Percentiles rank a stretch among this genome's conserved stretches.
Evolutionary conservation across 2,113 vertebrate genomes (phyloP).

Genomic region (Micromys minutus): DNA sequence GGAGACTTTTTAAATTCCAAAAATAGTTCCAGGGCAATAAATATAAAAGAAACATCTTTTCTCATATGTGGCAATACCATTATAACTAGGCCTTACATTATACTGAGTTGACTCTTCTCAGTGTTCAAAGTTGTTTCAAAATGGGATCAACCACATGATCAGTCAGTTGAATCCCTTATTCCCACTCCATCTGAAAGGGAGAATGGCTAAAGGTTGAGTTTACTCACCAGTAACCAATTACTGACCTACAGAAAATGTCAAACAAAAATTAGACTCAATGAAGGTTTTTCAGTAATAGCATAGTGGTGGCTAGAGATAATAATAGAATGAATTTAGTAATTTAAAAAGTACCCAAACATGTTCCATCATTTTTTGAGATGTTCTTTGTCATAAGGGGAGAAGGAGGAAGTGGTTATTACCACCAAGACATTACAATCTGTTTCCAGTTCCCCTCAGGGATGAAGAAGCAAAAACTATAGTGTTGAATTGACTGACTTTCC

Average conservation of each 20-base stretch:
- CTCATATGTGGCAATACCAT: not conserved
- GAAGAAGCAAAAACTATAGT: not conserved
- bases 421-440: not conserved
- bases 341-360: not conserved
- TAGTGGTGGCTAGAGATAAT: not conserved
- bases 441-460: conserved; percentile 41
- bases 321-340: not conserved
- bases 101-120: not conserved
- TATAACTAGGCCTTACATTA: not conserved
- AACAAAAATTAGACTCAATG: too few relatives aligned
- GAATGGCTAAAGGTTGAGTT: not conserved
- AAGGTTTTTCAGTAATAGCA: not conserved
- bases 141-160: not conserved
- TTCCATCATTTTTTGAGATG: not conserved
- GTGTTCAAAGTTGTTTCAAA: not conserved
- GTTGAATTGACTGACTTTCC: not conserved
- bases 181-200: not conserved
- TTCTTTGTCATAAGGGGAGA: not conserved
- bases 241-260: not conserved
- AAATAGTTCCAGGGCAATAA: not conserved
- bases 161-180: not conserved
- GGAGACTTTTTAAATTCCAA: not conserved
- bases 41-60: not conserved
- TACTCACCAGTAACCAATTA: not conserved
- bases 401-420: not conserved